Conservation (phyloP, 2,888 invertebrate species). For the Drosophila setosimentum region DNA sequence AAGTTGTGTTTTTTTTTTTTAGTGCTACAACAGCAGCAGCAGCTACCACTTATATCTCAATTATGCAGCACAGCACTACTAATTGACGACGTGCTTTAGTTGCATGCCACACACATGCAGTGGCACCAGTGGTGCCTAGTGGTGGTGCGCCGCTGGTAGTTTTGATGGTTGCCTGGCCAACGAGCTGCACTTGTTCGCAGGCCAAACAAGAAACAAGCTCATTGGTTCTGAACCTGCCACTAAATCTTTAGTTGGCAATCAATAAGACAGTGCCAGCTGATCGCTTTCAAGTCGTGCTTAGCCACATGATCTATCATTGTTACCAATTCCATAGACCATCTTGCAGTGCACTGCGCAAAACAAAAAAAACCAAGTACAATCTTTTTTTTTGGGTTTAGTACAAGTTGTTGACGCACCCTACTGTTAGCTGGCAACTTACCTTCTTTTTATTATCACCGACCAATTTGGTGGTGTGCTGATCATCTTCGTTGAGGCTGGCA, state of each 20-base stretch:
- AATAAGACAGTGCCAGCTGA: constrained; percentile 22
- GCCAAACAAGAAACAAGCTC: constrained; percentile 9
- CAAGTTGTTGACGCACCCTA: constrained; percentile 39
- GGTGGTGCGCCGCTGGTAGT: background rate
- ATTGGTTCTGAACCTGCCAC: constrained; percentile 34
- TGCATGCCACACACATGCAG: constrained; percentile 27
- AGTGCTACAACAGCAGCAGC: constrained; percentile 6
- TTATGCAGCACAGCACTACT: constrained; percentile 46
- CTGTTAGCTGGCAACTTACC: constrained; percentile 86
- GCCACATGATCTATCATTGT: constrained; percentile 54
- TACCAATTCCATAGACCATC: constrained; percentile 49
- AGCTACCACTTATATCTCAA: constrained; percentile 69
- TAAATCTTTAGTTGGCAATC: constrained; percentile 39
- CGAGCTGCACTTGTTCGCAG: constrained; percentile 4
- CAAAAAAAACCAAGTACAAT: background rate
- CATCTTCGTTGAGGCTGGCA: constrained; percentile 94
- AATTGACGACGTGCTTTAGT: constrained; percentile 36
- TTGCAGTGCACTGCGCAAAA: constrained; percentile 41
- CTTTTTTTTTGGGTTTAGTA: constrained; percentile 26
- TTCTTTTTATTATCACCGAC: constrained; percentile 93
- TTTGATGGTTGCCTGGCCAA: background rate
- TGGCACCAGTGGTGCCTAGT: background rate
- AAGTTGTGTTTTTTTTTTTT: constrained; percentile 39
- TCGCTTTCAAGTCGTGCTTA: constrained; percentile 44
- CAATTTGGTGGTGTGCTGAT: constrained; percentile 95